A percentile compares a stretch with the other conserved stretches of the same genome.
Conservation (phyloP, 1,140 invertebrate species). For the Drusus annulatus region DNA sequence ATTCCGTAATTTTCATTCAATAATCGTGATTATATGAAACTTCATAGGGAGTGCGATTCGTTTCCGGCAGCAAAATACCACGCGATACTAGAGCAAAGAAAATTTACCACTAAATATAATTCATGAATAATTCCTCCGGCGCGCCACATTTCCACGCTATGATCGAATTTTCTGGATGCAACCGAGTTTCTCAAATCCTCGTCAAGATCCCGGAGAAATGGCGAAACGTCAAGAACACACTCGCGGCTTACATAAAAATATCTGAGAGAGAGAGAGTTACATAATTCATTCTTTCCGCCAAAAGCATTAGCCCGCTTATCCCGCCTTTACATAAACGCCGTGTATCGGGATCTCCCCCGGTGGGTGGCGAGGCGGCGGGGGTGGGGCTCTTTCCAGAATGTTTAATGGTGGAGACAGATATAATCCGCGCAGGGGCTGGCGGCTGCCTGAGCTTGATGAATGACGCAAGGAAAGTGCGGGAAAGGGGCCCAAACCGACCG, state of each 20-base stretch:
- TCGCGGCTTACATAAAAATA: conserved; percentile 52
- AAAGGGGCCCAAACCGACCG: not conserved
- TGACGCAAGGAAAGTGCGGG: conserved; percentile 32
- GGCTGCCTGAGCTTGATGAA: conserved; percentile 46
- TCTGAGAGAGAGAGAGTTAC: conserved; percentile 46
- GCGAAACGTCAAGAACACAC: conserved; percentile 48
- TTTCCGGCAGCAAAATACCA: too few species aligned
- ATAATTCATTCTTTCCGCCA: conserved; percentile 55
- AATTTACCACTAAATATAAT: conserved; percentile 23
- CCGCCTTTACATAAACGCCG: conserved; percentile 49
- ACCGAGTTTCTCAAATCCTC: conserved; percentile 33
- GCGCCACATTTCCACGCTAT: conserved; percentile 18
- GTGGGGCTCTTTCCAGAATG: conserved; percentile 31
- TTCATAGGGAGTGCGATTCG: too few species aligned
- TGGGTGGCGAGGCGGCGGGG: not conserved
- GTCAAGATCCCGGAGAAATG: conserved; percentile 35
- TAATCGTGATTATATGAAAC: too few species aligned
- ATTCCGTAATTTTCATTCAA: too few species aligned
- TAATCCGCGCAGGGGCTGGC: conserved; percentile 42
- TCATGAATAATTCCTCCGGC: conserved; percentile 39
- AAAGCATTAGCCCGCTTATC: conserved; percentile 49
- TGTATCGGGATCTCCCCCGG: conserved; percentile 46
- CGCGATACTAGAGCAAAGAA: not conserved
- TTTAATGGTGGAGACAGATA: conserved; percentile 53
- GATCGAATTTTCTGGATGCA: conserved; percentile 43